Percentiles rank a stretch among this genome's conserved stretches.
Conservation (phyloP, 2,113 vertebrate genomes). For the Rutilus rutilus region DNA sequence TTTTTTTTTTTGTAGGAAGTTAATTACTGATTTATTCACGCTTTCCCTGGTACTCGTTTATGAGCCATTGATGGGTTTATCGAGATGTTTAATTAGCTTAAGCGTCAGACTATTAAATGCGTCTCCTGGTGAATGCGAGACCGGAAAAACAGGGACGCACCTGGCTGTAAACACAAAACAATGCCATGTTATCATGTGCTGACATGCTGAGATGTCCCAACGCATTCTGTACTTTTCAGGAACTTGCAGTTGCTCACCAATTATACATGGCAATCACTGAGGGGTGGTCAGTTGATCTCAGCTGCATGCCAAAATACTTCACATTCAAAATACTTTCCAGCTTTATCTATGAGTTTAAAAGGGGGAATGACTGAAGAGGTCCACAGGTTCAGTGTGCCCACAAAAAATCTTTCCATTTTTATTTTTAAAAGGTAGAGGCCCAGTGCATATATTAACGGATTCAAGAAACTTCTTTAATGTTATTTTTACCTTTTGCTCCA, state of each 20-base stretch:
- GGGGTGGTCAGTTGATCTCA: neutral
- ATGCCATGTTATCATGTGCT: neutral
- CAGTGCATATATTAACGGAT: neutral
- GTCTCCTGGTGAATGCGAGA: neutral
- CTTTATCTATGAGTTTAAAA: neutral
- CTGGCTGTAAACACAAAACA: neutral
- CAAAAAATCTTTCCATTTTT: neutral
- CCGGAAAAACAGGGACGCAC: neutral
- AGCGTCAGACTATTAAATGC: neutral
- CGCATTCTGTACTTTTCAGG: neutral
- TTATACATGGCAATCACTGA: neutral
- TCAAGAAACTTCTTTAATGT: neutral
- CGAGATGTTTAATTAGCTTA: neutral
- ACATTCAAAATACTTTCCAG: neutral
- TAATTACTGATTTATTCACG: neutral
- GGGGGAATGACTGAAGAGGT: neutral
- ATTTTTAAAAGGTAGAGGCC: neutral
- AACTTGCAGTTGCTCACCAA: neutral
- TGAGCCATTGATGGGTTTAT: neutral
- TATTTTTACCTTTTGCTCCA: neutral
- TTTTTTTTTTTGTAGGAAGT: neutral
- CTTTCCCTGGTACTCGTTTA: neutral
- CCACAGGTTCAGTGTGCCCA: neutral
- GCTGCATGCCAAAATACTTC: neutral
- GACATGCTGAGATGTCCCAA: neutral